Percentiles rank a stretch among this genome's conserved stretches.
Conservation (phyloP, 2,888 invertebrate genomes). For the Eutolmus rufibarbis region DNA sequence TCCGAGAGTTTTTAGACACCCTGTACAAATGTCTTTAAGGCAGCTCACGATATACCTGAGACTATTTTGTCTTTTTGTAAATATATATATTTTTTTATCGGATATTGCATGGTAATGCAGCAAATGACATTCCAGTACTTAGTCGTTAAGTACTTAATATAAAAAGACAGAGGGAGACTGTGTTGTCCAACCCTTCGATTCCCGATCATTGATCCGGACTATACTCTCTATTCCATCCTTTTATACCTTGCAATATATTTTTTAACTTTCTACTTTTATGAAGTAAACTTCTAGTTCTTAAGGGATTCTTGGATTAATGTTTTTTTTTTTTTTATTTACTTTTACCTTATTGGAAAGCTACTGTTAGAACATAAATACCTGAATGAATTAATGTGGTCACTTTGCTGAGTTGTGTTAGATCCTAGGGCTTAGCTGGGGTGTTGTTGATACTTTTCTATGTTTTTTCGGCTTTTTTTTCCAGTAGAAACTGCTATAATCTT, state of each 20-base stretch:
- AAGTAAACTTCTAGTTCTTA: slow-evolving; percentile 23
- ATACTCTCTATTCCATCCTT: slow-evolving; percentile 31
- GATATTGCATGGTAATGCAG: neutral
- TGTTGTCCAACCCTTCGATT: neutral
- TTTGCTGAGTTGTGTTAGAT: slow-evolving; percentile 34
- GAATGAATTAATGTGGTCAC: slow-evolving; percentile 39
- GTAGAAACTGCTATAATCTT: neutral
- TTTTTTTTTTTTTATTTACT: neutral
- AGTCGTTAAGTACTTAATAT: slow-evolving; percentile 2
- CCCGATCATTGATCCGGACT: neutral
- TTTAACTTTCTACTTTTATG: slow-evolving; percentile 25
- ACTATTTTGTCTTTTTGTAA: neutral
- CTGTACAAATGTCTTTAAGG: neutral
- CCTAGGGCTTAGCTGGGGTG: slow-evolving; percentile 7
- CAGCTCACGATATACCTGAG: slow-evolving; percentile 13
- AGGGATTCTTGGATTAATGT: slow-evolving; percentile 35
- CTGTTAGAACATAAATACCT: slow-evolving; percentile 7
- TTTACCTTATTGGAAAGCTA: slow-evolving; percentile 6
- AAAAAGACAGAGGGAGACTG: neutral
- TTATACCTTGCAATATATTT: slow-evolving; percentile 24
- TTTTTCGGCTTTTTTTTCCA: neutral
- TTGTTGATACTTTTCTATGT: neutral
- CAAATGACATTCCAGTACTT: slow-evolving; percentile 39
- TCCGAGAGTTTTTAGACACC: no score
- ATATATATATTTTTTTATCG: neutral